Evolutionary conservation across 2,888 invertebrate species (phyloP).

Genomic region (Dicyrtomina minuta): DNA sequence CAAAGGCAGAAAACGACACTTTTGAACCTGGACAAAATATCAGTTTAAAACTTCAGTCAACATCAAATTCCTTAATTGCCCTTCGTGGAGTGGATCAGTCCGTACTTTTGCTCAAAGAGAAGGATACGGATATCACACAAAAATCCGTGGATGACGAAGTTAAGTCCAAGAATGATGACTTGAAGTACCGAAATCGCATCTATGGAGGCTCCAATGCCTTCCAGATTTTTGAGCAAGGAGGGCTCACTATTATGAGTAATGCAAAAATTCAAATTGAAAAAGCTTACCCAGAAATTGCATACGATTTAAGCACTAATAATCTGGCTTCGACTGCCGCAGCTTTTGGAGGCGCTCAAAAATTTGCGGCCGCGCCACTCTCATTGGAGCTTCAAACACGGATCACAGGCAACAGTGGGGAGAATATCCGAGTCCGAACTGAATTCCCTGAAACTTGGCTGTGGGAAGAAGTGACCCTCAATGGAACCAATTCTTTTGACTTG

Average conservation of each 20-base stretch:
- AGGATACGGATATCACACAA: constrained; percentile 69
- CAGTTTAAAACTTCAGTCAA: constrained; percentile 74
- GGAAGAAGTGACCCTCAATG: constrained; percentile 38
- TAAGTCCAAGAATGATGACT: constrained; percentile 60
- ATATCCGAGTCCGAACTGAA: constrained; percentile 44
- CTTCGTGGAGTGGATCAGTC: constrained; percentile 85
- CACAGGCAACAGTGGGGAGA: too few species aligned
- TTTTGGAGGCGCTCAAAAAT: too few species aligned
- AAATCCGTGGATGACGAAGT: constrained; percentile 65
- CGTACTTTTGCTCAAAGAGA: constrained; percentile 69
- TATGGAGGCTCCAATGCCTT: constrained; percentile 40
- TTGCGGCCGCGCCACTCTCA: too few species aligned
- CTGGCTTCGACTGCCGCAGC: too few species aligned
- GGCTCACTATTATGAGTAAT: constrained; percentile 37
- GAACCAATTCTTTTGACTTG: not conserved
- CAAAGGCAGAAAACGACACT: constrained; percentile 54
- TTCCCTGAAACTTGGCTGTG: constrained; percentile 57
- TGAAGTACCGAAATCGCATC: constrained; percentile 58
- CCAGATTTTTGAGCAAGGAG: constrained; percentile 40
- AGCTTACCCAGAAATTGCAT: too few species aligned
- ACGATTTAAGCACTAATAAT: too few species aligned
- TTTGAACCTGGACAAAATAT: constrained; percentile 73
- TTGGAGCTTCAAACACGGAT: too few species aligned
- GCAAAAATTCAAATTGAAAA: constrained; percentile 25
- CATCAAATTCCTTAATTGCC: constrained; percentile 81